Evolutionary conservation across 1,140 invertebrate genomes (phyloP), one percentile per base, ranked within the genome.

Genomic region (Prorops nasuta): DNA sequence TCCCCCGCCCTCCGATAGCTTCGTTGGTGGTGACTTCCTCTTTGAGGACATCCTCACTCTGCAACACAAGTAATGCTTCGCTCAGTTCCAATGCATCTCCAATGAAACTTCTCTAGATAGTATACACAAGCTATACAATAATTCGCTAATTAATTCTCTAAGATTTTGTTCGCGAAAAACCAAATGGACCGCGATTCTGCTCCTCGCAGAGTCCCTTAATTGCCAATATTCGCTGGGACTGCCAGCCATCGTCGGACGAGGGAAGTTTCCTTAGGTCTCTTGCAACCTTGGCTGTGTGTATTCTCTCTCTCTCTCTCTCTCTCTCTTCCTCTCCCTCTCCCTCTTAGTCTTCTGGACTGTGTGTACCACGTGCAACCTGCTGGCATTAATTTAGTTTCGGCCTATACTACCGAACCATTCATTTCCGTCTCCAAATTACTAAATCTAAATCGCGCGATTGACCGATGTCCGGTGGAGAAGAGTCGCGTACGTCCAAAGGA

Each of bases 11-110:
- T 91, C 89, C 80, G 89, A 86, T 79, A 92, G 83, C 83, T 92
- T 92, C 56, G 89, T 90, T 78, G 91, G 91, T 74, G 90, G 90
- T 72, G 90, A 92, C 78, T 93, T 93, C 79, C 90, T 85, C 85
- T 93, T 93, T 79, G 91, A 93, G 84, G 90, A 92, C 91, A 93
- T 93, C 81, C 84, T 91, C 72, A 76, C 60, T 87, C 89, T 91
- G 84, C 40, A 83, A 83, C 60, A 74, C 71, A 70, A 56, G 6
- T 35, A 3, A 35, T 35, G 6, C 6, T 35, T 28, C 24, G n/a
- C n/a, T n/a, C n/a, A n/a, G n/a, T n/a, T n/a, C n/a, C n/a, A n/a
- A n/a, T n/a, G n/a, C n/a, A n/a, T n/a, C n/a, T n/a, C n/a, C n/a
- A n/a, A n/a, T n/a, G n/a, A n/a, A n/a, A n/a, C n/a, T n/a, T n/a